Percentiles rank a stretch among this genome's conserved stretches.
Conservation (phyloP, 2,888 invertebrate genomes). For the Patella ulyssiponensis region DNA sequence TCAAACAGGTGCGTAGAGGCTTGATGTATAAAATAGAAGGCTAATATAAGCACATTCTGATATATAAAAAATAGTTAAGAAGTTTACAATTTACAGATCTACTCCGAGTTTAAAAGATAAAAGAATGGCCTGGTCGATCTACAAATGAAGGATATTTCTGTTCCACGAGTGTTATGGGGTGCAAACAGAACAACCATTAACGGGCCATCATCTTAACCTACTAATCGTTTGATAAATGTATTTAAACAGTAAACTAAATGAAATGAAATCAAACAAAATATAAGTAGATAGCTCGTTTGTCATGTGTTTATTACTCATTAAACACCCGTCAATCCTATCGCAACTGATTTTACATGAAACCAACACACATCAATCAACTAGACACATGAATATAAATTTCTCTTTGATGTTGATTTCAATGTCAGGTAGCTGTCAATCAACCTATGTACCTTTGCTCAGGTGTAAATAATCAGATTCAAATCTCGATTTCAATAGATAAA, state of each 20-base stretch:
- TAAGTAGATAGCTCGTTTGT: slow-evolving; percentile 5
- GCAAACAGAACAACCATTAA: no score
- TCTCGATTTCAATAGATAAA: neutral
- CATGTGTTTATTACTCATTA: slow-evolving; percentile 6
- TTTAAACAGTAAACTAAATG: neutral
- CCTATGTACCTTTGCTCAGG: neutral
- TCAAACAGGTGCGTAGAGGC: no score
- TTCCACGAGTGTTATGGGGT: no score
- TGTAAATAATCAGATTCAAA: neutral
- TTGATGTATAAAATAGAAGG: no score
- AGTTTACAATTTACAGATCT: no score
- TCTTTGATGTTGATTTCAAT: slow-evolving; percentile 1
- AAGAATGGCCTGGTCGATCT: no score
- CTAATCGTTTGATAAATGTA: no score
- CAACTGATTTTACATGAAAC: neutral
- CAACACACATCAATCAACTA: slow-evolving; percentile 3
- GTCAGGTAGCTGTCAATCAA: slow-evolving; percentile 10
- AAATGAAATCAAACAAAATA: neutral
- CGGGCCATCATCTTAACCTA: no score
- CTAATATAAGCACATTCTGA: no score
- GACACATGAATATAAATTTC: neutral
- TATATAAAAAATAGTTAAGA: no score
- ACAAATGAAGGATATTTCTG: no score
- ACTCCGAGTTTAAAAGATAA: no score
- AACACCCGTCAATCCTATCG: neutral